phyloP scores from a whole-genome alignment of 30 jellyfish, hydroid and myxozoan species.

The Chrysaora quinquecirrha region DNA sequence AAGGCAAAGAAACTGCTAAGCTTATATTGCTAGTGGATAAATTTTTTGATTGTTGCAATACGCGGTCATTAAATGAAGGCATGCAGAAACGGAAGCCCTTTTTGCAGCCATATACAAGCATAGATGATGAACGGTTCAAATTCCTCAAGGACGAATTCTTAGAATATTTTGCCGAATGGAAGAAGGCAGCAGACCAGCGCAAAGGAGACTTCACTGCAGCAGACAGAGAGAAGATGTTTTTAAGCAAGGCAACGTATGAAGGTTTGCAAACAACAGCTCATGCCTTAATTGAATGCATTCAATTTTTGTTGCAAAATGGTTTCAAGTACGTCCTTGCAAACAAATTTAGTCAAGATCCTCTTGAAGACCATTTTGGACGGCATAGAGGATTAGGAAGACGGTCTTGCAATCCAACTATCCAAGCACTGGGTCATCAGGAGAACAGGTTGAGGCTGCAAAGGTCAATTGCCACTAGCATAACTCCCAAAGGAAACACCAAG shows the following conservation, averaged over 20 bases:
- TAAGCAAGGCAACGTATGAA: slow-evolving; percentile 51
- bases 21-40: slow-evolving; percentile 40
- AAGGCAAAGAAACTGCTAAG: slow-evolving; percentile 38
- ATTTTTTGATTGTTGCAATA: slow-evolving; percentile 26
- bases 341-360: slow-evolving; percentile 55
- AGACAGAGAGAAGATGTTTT: slow-evolving; percentile 38
- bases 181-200: slow-evolving; percentile 14
- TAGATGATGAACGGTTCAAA: slow-evolving; percentile 59
- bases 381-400: slow-evolving; percentile 66
- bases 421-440: slow-evolving; percentile 50
- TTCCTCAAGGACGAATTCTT: slow-evolving; percentile 57
- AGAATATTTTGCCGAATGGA: slow-evolving; percentile 35
- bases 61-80: slow-evolving; percentile 31
- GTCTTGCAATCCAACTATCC: slow-evolving; percentile 44
- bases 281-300: slow-evolving; percentile 40
- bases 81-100: slow-evolving; percentile 37
- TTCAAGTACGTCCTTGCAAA: slow-evolving; percentile 46
- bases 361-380: slow-evolving; percentile 63
- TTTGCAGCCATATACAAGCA: slow-evolving; percentile 46
- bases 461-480: slow-evolving; percentile 35
- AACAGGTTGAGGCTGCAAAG: slow-evolving; percentile 45
- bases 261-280: slow-evolving; percentile 59
- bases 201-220: slow-evolving; percentile 27
- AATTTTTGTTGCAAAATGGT: slow-evolving; percentile 49
- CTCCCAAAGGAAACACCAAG: slow-evolving; percentile 42